Base-by-base conservation (phyloP, 2,113 vertebrate genomes). In the Oryzias woworae region DNA sequence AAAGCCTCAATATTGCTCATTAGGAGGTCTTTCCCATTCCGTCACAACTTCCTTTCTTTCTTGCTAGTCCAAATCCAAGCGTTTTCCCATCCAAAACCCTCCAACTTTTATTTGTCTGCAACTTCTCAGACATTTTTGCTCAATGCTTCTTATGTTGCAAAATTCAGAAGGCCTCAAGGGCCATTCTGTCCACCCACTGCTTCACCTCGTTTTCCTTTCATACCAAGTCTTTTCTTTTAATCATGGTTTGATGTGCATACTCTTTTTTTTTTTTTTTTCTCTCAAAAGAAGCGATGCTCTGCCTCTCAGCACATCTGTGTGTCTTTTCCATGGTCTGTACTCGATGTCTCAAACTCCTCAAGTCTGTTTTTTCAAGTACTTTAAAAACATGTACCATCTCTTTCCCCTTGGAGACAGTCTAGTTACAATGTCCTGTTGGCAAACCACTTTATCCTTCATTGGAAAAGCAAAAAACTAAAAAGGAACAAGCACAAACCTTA, bases 401-500 rank as follows among this genome's bases (percentile, higher is more conserved):
- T 20, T 48, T 48, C 20, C 47, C 12, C 20, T 6, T 48, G n/a
- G n/a, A 48, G n/a, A 48, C 3, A 48, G 2, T 4, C 16, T 20
- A 18, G 16, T n/a, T n/a, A 16, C 16, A 15, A 4, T 45, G 14
- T 14, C 44, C 44, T 16, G 6, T 45, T 45, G 10, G 36, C 36
- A 36, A 36, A 36, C 36, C 8, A 28, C 36, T 0, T 36, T 36
- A 12, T 45, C 44, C 6, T 17, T 5, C 4, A 45, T 17, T 7
- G 6, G 4, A 45, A 45, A 16, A 45, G 16, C 24, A 18, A 20
- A 41, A 48, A 49, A 4, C n/a, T 13, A 31, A 1, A 47, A 10
- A 48, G 6, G 17, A 3, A 3, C 1, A 14, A 12, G 4, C 24
- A 71, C 53, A 20, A 3, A 95, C 95, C 95, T 92, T 61, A 96